Evolutionary conservation across 2,113 vertebrate species (phyloP).

Genomic region (Grammomys dolichurus): DNA sequence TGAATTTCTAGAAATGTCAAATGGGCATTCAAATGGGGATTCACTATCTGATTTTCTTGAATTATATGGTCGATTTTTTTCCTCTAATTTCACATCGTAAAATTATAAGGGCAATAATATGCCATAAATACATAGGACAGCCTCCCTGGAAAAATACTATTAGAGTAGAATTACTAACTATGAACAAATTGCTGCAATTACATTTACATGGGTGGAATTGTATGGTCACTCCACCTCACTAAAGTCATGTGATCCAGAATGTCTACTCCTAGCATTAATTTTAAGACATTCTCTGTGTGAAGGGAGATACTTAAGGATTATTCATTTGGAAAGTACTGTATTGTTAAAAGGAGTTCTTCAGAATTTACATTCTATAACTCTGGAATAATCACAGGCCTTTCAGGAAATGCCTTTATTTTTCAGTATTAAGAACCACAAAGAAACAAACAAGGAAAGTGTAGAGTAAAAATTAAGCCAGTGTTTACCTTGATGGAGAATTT

Average conservation of each 20-base stretch:
- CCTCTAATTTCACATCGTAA: constrained; percentile 44
- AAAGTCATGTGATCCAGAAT: constrained; percentile 22
- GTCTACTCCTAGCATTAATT: constrained; percentile 45
- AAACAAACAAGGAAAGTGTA: neutral
- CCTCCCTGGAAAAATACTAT: constrained; percentile 57
- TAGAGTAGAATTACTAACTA: constrained; percentile 56
- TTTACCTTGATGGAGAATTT: neutral
- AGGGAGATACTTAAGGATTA: constrained; percentile 40
- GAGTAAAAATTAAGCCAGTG: neutral
- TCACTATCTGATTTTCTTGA: constrained; percentile 64
- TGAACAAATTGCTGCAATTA: constrained; percentile 46
- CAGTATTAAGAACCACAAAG: neutral
- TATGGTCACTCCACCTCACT: neutral
- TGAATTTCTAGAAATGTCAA: constrained; percentile 50
- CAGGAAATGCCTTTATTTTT: constrained; percentile 33
- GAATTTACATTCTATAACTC: constrained; percentile 45
- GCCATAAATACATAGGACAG: constrained; percentile 53
- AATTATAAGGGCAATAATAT: constrained; percentile 65
- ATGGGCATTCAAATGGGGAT: constrained; percentile 43
- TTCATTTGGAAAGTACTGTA: constrained; percentile 40
- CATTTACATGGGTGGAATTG: neutral
- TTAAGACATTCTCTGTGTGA: constrained; percentile 48
- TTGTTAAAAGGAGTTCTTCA: constrained; percentile 18
- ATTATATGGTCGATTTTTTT: constrained; percentile 52
- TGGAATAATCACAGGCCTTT: neutral